A percentile compares a stretch with the other conserved stretches of the same genome.
These are phyloP conservation scores for Patiria pectinifera DNA, from an alignment of 53 echinoderm and acorn worm species.

Conservation along the genomic window DNA sequence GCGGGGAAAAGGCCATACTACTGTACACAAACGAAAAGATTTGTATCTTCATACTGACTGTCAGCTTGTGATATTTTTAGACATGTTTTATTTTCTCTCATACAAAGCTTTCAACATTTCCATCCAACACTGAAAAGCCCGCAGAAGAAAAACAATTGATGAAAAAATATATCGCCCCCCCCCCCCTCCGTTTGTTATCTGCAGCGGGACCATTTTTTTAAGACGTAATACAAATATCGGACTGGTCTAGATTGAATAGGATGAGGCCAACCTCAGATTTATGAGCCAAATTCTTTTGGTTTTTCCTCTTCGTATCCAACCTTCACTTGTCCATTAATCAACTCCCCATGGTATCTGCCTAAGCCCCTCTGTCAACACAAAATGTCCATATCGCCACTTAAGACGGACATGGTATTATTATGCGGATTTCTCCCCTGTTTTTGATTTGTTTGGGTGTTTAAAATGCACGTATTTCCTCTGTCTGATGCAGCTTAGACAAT, in stretches of 20 bases:
- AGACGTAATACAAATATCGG: constrained; percentile 37
- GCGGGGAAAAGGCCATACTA: not conserved
- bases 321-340: constrained; percentile 34
- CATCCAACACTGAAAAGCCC: not conserved
- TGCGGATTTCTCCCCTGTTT: constrained; percentile 8
- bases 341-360: not conserved
- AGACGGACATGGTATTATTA: not conserved
- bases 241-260: constrained; percentile 40
- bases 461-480: constrained; percentile 1
- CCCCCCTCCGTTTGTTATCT: not conserved
- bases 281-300: not conserved
- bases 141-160: not conserved
- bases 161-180: not conserved
- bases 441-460: constrained; percentile 45
- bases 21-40: not conserved
- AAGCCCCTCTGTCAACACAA: constrained; percentile 43
- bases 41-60: not conserved
- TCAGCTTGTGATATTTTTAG: not conserved
- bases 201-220: constrained; percentile 1
- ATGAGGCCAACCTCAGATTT: constrained; percentile 40
- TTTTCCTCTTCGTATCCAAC: not conserved
- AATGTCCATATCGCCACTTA: not conserved
- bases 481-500: not conserved
- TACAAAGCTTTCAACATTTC: not conserved
- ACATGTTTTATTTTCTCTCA: not conserved